phyloP scores from a whole-genome alignment of 2,888 invertebrate genomes.

The Orthosia gothica region DNA sequence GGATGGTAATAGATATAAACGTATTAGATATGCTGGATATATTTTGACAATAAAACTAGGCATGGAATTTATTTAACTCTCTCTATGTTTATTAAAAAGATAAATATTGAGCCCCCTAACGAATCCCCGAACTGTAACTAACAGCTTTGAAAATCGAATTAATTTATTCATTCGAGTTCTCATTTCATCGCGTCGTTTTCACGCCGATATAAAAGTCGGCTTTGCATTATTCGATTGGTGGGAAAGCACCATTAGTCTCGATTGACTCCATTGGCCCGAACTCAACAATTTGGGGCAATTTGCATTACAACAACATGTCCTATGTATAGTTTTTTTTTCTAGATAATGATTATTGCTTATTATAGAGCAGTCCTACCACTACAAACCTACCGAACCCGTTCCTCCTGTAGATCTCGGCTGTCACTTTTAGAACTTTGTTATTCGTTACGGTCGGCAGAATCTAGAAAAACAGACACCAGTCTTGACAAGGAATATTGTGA shows the following conservation, averaged over 20 bases:
- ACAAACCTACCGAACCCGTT: too few species aligned
- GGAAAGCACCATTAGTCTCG: slow-evolving; percentile 49
- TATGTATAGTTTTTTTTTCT: neutral
- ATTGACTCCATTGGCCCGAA: slow-evolving; percentile 53
- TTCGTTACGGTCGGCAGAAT: too few species aligned
- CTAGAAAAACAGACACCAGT: too few species aligned
- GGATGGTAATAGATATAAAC: neutral
- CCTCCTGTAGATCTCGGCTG: too few species aligned
- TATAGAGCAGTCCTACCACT: too few species aligned
- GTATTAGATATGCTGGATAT: neutral
- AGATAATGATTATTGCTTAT: too few species aligned
- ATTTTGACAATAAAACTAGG: neutral
- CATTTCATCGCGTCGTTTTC: slow-evolving; percentile 33
- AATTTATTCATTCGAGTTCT: slow-evolving; percentile 37
- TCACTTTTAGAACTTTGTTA: too few species aligned
- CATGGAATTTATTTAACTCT: neutral
- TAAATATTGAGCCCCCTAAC: slow-evolving; percentile 6
- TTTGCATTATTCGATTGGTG: slow-evolving; percentile 26
- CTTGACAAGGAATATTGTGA: too few species aligned
- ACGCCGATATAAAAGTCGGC: slow-evolving; percentile 40
- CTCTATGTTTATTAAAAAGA: neutral
- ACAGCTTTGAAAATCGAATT: slow-evolving; percentile 40
- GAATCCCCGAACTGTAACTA: slow-evolving; percentile 17
- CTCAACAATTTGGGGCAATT: slow-evolving; percentile 49
- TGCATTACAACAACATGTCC: slow-evolving; percentile 30